These are phyloP conservation scores for Papilio aristodemus DNA, from an alignment of 1,140 invertebrate species.

Conservation along the genomic window DNA sequence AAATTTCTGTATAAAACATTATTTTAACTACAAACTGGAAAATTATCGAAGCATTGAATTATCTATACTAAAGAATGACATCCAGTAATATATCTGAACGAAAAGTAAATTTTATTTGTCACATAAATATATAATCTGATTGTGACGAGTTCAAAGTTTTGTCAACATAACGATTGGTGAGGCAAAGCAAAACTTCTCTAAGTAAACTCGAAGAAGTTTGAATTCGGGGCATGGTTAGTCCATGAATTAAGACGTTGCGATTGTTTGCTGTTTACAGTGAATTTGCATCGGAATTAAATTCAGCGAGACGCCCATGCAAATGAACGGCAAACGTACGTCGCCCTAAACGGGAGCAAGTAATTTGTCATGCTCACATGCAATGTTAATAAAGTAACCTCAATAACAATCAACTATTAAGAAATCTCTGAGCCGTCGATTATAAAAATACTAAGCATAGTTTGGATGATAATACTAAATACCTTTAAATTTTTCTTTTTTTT, in stretches of 20 bases:
- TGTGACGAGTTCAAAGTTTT: not conserved
- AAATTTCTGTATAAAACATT: too few species aligned
- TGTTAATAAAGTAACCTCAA: too few species aligned
- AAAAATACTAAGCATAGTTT: too few species aligned
- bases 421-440: too few species aligned
- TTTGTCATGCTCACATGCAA: conserved; percentile 3
- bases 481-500: too few species aligned
- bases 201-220: conserved; percentile 42
- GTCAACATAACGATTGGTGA: conserved; percentile 6
- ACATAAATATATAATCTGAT: not conserved
- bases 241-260: conserved; percentile 46
- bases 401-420: too few species aligned
- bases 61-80: too few species aligned
- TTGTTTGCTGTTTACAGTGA: conserved; percentile 49
- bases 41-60: too few species aligned
- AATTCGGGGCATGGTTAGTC: conserved; percentile 42
- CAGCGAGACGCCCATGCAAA: conserved; percentile 49
- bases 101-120: not conserved
- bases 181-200: conserved; percentile 39
- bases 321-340: conserved; percentile 39
- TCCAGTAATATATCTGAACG: too few species aligned
- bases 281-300: conserved; percentile 66
- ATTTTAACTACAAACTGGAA: too few species aligned
- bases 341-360: conserved; percentile 33
- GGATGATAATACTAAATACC: too few species aligned